These are phyloP conservation scores for Apodemus sylvaticus DNA, from an alignment of 2,113 vertebrate species.

Conservation along the genomic window DNA sequence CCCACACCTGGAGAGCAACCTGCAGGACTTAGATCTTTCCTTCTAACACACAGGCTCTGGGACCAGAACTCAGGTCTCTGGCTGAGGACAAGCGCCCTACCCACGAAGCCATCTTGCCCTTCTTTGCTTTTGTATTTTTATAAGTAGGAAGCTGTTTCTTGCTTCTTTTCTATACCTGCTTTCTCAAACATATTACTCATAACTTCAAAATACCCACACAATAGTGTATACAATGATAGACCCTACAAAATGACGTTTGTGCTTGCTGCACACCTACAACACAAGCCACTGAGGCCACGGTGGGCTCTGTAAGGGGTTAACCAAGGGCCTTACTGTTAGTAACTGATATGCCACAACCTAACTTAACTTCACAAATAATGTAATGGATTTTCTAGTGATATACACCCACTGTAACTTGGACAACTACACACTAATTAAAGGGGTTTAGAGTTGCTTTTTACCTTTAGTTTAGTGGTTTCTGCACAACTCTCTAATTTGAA, in stretches of 20 bases:
- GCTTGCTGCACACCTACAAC: neutral
- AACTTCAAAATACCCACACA: slow-evolving; percentile 42
- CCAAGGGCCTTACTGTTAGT: neutral
- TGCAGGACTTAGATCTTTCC: neutral
- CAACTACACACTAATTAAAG: neutral
- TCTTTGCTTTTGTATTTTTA: neutral
- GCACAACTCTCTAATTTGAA: neutral
- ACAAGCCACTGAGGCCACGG: neutral
- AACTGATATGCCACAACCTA: neutral
- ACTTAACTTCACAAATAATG: slow-evolving; percentile 11
- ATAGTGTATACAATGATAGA: neutral
- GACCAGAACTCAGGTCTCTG: too few species aligned
- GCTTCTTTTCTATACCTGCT: slow-evolving; percentile 24
- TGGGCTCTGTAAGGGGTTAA: neutral
- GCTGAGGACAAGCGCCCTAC: neutral
- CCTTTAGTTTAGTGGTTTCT: slow-evolving; percentile 22
- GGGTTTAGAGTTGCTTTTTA: neutral
- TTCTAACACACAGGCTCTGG: neutral
- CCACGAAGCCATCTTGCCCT: too few species aligned
- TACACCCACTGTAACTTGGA: neutral
- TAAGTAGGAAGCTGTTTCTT: slow-evolving; percentile 20
- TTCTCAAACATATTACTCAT: slow-evolving; percentile 17
- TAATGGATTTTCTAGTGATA: neutral
- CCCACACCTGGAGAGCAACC: neutral
- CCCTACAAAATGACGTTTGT: slow-evolving; percentile 20